phyloP scores from a whole-genome alignment of 1,140 invertebrate genomes.

The Drosophila yakuba region DNA sequence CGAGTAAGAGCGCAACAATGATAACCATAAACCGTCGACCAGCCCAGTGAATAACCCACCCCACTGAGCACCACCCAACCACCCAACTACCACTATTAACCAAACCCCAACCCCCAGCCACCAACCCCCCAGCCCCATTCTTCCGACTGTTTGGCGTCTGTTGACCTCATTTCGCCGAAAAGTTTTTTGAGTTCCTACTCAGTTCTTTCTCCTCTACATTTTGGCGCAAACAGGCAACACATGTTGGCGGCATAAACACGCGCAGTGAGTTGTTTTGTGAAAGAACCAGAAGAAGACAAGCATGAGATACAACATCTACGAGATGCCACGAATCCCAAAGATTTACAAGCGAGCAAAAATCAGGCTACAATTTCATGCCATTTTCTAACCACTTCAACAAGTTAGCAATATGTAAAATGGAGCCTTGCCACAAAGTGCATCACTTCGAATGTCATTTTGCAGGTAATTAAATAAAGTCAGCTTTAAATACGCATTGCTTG shows the following conservation, averaged over 20 bases:
- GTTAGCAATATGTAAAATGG: too few relatives aligned
- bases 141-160: constrained; percentile 76
- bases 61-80: constrained; percentile 5
- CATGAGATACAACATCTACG: constrained; percentile 14
- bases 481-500: not conserved
- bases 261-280: not conserved
- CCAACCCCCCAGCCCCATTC: constrained; percentile 1
- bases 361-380: not conserved
- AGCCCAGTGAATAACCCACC: constrained; percentile 14
- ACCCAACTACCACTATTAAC: not conserved
- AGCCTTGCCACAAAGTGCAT: too few relatives aligned
- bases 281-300: not conserved
- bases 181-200: constrained; percentile 21
- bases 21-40: constrained; percentile 61
- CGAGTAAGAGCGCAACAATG: constrained; percentile 48
- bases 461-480: not conserved
- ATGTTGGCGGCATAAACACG: constrained; percentile 22
- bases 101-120: not conserved
- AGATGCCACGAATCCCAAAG: not conserved
- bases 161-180: constrained; percentile 77
- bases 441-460: too few relatives aligned
- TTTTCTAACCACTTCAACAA: not conserved
- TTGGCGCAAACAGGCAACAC: constrained; percentile 58
- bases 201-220: constrained; percentile 17
- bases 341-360: not conserved